Evolutionary conservation across 2,888 invertebrate genomes (phyloP), one percentile per base, ranked within the genome.

Genomic region (Tricholauxania praeusta): DNA sequence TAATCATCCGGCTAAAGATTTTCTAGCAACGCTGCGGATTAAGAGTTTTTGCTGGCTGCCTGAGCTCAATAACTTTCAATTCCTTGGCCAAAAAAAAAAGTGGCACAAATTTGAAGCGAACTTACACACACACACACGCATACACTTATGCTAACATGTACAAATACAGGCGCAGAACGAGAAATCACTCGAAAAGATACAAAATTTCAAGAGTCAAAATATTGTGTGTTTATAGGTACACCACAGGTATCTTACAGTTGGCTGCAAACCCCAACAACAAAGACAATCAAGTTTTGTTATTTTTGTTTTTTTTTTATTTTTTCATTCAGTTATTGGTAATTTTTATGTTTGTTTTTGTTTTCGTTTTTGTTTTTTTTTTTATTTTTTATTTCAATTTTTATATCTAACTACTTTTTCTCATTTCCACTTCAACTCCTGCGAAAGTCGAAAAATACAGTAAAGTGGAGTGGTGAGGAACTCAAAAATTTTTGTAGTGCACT

Each of bases 1-100:
- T 64, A 64, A 64, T 64, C 64, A 63, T 63, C 3, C 17, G 19
- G 12, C 22, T 64, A n/a, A 51, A 22, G 22, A 39, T 22, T 51
- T 64, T 64, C 64, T 64, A 51, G 17, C 51, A 49, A 51, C 51
- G 49, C 51, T 22, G 51, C 28, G 64, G 51, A 64, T 64, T 64
- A 64, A 64, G 64, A 39, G 52, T 53, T 71, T 63, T 65, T 74
- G 75, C 78, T 77, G 80, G 79, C 76, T 75, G 75, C 77, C 76
- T 75, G 75, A 77, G 79, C 81, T 78, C 79, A 70, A 74, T 72
- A 69, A 82, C 82, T 82, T 83, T 82, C 83, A 82, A 83, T 83
- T 82, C 83, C 83, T 82, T 79, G 74, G 77, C 78, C 71, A 66
- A 57, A 47, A 63, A n/a, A 49, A 68, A 70, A 73, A 73, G 68